Base-by-base conservation (phyloP, 2,113 vertebrate species). In the Plecotus auritus region DNA sequence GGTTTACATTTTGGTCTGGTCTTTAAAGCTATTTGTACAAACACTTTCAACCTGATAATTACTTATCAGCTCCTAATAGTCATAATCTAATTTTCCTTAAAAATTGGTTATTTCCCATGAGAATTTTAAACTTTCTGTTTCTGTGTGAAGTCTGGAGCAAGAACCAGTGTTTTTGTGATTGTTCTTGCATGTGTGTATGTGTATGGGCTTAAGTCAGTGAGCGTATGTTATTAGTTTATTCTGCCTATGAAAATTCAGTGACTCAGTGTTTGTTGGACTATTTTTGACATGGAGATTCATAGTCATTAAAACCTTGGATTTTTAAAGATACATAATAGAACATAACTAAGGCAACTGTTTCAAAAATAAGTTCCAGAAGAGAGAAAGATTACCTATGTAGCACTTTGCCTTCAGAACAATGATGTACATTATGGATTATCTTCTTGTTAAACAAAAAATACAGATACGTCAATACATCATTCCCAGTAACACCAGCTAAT, bases 251-350 rank as follows among this genome's bases (percentile, higher is more conserved):
- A 90, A 97, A 76, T 78, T 80, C 69, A 76, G 1, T 73, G 32
- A 5, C 37, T 86, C 54, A 20, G 64, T 92, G 13, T 76, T 87
- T 84, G 40, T 85, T 17, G 51, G 87, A 30, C 73, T 80, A 54
- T 35, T 72, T 88, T 59, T 82, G 76, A 91, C 18, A 72, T 85
- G 64, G 30, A 70, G 47, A 88, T 88, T 9, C 86, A 26, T 95
- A 59, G 40, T 47, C 49, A 80, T 54, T 85, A 82, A 81, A 94
- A 86, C 7, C 14, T n/a, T 85, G 9, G 3, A 42, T 66, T 96
- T 95, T 93, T 87, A 93, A 95, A 95, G 56, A 85, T 70, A 72
- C 14, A 26, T 81, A 64, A 73, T 45, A 32, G 17, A 67, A 81
- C 13, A 37, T 82, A 93, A 80, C 35, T 49, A 51, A 73, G 12